These are phyloP conservation scores for Rhyacophila brunnea DNA, from an alignment of 1,140 invertebrate species.

Conservation along the genomic window DNA sequence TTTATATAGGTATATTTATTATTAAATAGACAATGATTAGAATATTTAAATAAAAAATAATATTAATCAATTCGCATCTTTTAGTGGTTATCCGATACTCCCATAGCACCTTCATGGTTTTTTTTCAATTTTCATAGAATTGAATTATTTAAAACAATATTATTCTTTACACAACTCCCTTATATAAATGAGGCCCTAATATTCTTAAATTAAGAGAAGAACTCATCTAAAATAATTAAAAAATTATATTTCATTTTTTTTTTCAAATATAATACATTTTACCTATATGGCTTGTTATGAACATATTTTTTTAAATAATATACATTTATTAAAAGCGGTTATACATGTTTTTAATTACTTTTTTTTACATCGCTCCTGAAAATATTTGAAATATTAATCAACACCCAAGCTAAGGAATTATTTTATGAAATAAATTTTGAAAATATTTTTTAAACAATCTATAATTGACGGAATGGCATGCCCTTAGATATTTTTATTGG, in stretches of 20 bases:
- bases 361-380: too few species aligned
- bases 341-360: not conserved
- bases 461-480: too few species aligned
- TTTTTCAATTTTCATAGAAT: not conserved
- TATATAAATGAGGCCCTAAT: not conserved
- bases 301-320: not conserved
- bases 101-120: not conserved
- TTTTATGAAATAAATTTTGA: too few species aligned
- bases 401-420: too few species aligned
- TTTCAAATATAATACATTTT: not conserved
- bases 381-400: too few species aligned
- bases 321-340: not conserved
- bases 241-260: not conserved
- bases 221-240: not conserved
- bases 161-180: not conserved
- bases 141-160: not conserved
- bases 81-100: not conserved
- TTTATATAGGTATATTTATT: too few species aligned
- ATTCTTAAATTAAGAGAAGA: constrained; percentile 1
- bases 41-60: not conserved
- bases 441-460: too few species aligned
- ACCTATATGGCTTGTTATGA: not conserved
- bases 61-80: not conserved
- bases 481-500: too few species aligned
- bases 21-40: not conserved